Evolutionary conservation across 2,888 invertebrate species (phyloP), one percentile per base, ranked within the genome.

Genomic region (Apotomis betuletana): DNA sequence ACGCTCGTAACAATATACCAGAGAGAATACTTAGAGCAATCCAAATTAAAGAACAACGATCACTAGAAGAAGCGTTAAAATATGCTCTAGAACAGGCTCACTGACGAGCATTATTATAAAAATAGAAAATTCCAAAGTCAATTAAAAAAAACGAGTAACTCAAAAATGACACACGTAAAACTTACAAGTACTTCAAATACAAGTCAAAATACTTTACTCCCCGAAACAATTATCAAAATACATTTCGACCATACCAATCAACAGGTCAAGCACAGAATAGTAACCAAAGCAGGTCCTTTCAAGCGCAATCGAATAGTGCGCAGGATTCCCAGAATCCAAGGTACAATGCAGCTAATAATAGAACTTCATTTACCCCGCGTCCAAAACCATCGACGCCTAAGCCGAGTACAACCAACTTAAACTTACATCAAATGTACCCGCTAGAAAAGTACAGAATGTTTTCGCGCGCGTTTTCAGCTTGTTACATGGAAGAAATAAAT

Each of bases 31-130:
- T 51, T 8, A 27, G 51, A 6, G n/a, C 51, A 0, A 62, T 62
- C 0, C 49, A 62, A 62, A 36, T 62, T 3, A 51, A 51, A 12
- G 61, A 62, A 10, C 61, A 49, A 0, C 5, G 5, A 12, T n/a
- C 61, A 5, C 6, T 62, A 51, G 61, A 62, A 36, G 27, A 62
- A 12, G 49, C 61, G 10, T 6, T 62, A 36, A n/a, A 1, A 15
- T 15, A 15, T 15, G 15, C 15, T 15, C 15, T 15, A 15, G 15
- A 15, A 15, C 15, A 15, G 12, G 61, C 49, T 12, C 27, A 51
- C 5, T 62, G 61, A 62, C 6, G 61, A 62, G 6, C 61, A 51
- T 5, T 62, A 62, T 12, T 62, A 62, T 51, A 51, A 62, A 51
- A 49, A 62, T 49, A 5, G 49, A 3, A 51, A 62, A 2, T 9